Evolutionary conservation across 2,797 vertebrate species (phyloP).

Genomic region (Serranus cabrilla): DNA sequence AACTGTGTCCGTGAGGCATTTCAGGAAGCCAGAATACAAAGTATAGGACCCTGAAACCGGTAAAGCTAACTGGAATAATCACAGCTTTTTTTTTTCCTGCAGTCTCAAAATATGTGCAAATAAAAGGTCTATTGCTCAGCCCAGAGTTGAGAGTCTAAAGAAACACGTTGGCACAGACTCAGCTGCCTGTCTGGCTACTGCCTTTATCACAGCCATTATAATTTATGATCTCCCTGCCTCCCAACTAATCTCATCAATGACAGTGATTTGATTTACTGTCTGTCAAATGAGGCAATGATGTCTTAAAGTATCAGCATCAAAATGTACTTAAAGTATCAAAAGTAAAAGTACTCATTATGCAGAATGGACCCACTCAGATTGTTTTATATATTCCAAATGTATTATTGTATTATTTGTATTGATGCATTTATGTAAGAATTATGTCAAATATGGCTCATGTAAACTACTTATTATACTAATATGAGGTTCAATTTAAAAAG

Average conservation of each 20-base stretch:
- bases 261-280: constrained; percentile 8
- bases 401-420: no score
- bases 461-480: no score
- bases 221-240: constrained; percentile 16
- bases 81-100: background rate
- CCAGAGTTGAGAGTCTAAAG: background rate
- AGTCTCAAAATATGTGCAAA: background rate
- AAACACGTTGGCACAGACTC: constrained; percentile 2
- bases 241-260: constrained; percentile 12
- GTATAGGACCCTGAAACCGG: no score
- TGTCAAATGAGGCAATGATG: background rate
- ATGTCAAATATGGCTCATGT: no score
- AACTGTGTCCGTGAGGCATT: background rate
- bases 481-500: no score
- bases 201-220: constrained; percentile 6
- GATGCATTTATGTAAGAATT: no score
- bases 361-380: no score
- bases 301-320: no score
- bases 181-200: background rate
- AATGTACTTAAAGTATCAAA: no score
- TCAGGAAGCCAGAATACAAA: background rate
- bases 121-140: background rate
- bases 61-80: background rate
- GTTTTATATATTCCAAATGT: no score
- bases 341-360: no score